Evolutionary conservation across 53 echinoderm and acorn worm genomes (phyloP), one percentile per base, ranked within the genome.

Genomic region (Crossaster papposus): DNA sequence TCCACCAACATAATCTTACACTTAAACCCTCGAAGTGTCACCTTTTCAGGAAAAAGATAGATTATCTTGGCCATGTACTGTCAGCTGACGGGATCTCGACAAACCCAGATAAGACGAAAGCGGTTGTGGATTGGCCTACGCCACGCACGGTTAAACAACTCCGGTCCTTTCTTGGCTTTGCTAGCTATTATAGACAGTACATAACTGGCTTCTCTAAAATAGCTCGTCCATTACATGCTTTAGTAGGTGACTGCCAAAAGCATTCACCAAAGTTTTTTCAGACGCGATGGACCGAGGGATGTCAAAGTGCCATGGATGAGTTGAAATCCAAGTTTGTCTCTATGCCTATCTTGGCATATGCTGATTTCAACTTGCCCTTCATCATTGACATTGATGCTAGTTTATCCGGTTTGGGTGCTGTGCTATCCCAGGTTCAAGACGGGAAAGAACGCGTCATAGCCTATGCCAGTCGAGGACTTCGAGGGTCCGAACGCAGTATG

Each of bases 301-400:
- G 80, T 32, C 80, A 77, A 8, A 17, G 1, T 4, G 78, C 88
- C n/a, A 23, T 88, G 44, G 77, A 88, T 1, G 78, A 55, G 4
- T 24, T 91, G 14, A 91, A 91, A 68, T 24, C 77, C 24, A 73
- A 65, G 32, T 72, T 91, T 44, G 72, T 81, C 0, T 30, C 79
- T 14, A 1, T 86, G 4, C 88, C 88, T n/a, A 71, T 91, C 14
- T 33, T 91, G 30, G 86, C 88, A 14, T 91, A 53, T 64, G 88
- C 88, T 2, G 74, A 93, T 52, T 85, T 90, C 65, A 62, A 29
- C 20, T 30, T 79, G 14, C 90, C 90, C 2, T 94, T 80, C 76
- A 72, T 90, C 14, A 12, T 92, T 2, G 94, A 94, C 44, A 31
- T 81, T 1, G 92, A 94, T 86, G 91, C 94, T 26, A 89, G 85